Percentiles rank a stretch among this genome's conserved stretches.
These are phyloP conservation scores for Dromaius novaehollandiae DNA, from an alignment of 2,113 vertebrate genomes.

Conservation along the genomic window DNA sequence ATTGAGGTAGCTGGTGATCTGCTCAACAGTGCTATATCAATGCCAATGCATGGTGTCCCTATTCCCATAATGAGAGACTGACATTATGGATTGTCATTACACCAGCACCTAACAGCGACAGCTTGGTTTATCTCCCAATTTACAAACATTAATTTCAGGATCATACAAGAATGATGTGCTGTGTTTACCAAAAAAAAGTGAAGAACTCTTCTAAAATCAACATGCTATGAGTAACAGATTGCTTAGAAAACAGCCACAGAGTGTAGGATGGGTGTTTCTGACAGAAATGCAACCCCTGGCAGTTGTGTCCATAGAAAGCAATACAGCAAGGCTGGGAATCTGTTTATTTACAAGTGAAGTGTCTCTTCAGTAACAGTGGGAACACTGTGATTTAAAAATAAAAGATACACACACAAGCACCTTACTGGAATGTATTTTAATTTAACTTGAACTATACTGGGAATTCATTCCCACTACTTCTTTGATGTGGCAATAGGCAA, in stretches of 20 bases:
- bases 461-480: neutral
- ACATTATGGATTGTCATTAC: neutral
- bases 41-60: neutral
- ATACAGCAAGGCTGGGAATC: slow-evolving; percentile 3
- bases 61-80: neutral
- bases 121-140: slow-evolving; percentile 3
- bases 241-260: neutral
- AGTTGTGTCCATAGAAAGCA: slow-evolving; percentile 36
- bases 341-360: slow-evolving; percentile 16
- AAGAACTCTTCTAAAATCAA: slow-evolving; percentile 38
- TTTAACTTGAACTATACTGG: neutral
- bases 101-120: neutral
- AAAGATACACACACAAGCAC: neutral
- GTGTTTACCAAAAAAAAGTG: slow-evolving; percentile 18
- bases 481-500: slow-evolving; percentile 38
- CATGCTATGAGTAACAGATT: slow-evolving; percentile 25
- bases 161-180: neutral
- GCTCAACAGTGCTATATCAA: neutral
- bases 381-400: slow-evolving; percentile 41
- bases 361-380: slow-evolving; percentile 56
- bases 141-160: slow-evolving; percentile 7
- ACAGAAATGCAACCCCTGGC: neutral
- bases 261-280: neutral
- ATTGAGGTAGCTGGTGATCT: neutral
- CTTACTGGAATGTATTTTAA: neutral